Conservation (phyloP, 1,140 invertebrate genomes). For the Paraescarpia echinospica region DNA sequence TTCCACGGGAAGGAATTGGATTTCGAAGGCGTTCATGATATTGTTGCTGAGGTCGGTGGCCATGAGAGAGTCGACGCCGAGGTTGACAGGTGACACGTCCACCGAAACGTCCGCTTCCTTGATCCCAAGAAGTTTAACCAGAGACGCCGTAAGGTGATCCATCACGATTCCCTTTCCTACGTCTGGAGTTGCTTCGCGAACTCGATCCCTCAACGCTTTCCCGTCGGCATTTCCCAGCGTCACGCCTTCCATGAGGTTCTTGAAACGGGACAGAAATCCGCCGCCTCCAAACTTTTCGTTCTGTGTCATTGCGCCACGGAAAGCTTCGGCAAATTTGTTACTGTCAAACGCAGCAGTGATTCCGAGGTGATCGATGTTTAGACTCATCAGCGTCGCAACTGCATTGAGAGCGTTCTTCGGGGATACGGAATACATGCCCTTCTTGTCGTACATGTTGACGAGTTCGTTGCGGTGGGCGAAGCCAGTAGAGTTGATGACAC, state of each 20-base stretch:
- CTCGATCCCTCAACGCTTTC: neutral
- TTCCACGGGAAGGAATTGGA: neutral
- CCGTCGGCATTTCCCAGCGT: neutral
- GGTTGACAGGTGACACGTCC: neutral
- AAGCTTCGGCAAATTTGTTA: neutral
- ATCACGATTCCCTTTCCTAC: neutral
- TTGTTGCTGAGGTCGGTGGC: neutral
- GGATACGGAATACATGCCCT: neutral
- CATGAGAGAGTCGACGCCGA: neutral
- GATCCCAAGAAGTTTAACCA: neutral
- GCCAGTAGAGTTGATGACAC: neutral
- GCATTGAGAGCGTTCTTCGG: neutral
- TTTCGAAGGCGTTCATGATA: neutral
- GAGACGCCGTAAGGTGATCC: neutral
- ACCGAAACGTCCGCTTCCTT: neutral
- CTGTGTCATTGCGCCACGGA: neutral
- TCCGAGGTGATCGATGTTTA: neutral
- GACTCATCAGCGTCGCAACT: neutral
- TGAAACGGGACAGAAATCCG: neutral
- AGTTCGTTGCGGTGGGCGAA: neutral
- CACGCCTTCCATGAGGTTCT: neutral
- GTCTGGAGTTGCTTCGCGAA: neutral
- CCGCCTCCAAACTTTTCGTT: neutral
- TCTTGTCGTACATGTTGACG: neutral
- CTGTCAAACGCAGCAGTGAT: neutral